Percentiles rank a stretch among this genome's conserved stretches.
These are phyloP conservation scores for Drosophila bocqueti DNA, from an alignment of 1,140 invertebrate genomes.

Conservation along the genomic window DNA sequence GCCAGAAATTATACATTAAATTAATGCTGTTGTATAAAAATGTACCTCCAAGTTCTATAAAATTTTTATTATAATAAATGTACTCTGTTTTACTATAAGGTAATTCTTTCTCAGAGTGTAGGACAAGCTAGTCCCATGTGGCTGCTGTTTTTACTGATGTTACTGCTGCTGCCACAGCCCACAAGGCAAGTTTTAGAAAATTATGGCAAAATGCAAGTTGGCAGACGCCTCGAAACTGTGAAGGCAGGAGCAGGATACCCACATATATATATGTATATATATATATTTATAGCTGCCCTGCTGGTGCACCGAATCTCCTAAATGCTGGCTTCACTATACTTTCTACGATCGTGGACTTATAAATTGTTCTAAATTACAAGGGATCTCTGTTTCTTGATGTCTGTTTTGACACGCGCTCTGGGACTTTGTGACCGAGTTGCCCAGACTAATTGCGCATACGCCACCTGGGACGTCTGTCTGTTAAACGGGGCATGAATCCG, in stretches of 20 bases:
- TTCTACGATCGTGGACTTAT: conserved; percentile 31
- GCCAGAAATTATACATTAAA: neutral
- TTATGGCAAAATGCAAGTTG: conserved; percentile 66
- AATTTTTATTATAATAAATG: neutral
- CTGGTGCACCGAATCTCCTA: neutral
- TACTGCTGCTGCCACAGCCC: conserved; percentile 42
- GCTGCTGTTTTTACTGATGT: conserved; percentile 26
- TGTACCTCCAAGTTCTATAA: neutral
- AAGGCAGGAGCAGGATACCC: conserved; percentile 19
- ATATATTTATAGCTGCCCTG: neutral
- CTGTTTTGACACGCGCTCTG: conserved; percentile 27
- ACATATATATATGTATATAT: neutral
- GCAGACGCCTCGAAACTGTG: conserved; percentile 35
- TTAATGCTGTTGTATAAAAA: neutral
- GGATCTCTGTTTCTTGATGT: conserved; percentile 10
- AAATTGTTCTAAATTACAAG: conserved; percentile 48
- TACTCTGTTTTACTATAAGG: neutral
- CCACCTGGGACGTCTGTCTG: conserved; percentile 36
- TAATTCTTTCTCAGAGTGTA: neutral
- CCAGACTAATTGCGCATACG: conserved; percentile 42
- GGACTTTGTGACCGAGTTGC: conserved; percentile 9
- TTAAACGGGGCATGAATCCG: conserved; percentile 54
- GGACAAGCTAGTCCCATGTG: conserved; percentile 1
- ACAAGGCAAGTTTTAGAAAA: conserved; percentile 74
- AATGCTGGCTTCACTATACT: neutral